Percentiles rank a stretch among this genome's conserved stretches.
Evolutionary conservation across 2,797 vertebrate genomes (phyloP).

Genomic region (Anguilla anguilla): DNA sequence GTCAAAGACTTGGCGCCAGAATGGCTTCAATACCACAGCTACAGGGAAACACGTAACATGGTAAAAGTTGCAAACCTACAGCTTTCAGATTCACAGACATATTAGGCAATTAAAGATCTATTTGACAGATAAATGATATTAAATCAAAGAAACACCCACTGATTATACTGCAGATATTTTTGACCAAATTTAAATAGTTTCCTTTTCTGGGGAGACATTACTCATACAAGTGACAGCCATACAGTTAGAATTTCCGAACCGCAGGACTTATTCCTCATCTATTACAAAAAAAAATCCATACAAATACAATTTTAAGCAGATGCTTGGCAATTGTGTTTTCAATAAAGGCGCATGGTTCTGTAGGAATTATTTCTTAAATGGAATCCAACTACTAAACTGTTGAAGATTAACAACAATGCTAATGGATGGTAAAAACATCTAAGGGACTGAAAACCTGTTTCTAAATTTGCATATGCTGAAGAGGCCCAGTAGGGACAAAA

Average conservation of each 20-base stretch:
- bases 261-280: background rate
- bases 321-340: constrained; percentile 23
- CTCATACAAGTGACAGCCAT: constrained; percentile 20
- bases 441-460: background rate
- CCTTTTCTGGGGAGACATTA: constrained; percentile 5
- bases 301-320: constrained; percentile 22
- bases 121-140: background rate
- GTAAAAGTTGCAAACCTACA: constrained; percentile 21
- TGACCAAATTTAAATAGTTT: background rate
- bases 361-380: background rate
- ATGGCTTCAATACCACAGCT: constrained; percentile 11
- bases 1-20: constrained; percentile 21
- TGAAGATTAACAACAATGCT: constrained; percentile 19
- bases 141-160: background rate
- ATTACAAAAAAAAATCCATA: background rate
- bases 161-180: background rate
- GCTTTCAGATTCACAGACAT: constrained; percentile 22
- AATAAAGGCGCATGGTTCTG: constrained; percentile 20
- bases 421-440: background rate
- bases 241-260: background rate
- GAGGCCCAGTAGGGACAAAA: background rate
- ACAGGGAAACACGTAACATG: constrained; percentile 1
- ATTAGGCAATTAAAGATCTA: constrained; percentile 18
- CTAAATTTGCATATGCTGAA: background rate
- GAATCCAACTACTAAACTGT: constrained; percentile 6